A percentile compares a stretch with the other conserved stretches of the same genome.
phyloP scores from a whole-genome alignment of 2,113 vertebrate genomes.

The Shinisaurus crocodilurus region DNA sequence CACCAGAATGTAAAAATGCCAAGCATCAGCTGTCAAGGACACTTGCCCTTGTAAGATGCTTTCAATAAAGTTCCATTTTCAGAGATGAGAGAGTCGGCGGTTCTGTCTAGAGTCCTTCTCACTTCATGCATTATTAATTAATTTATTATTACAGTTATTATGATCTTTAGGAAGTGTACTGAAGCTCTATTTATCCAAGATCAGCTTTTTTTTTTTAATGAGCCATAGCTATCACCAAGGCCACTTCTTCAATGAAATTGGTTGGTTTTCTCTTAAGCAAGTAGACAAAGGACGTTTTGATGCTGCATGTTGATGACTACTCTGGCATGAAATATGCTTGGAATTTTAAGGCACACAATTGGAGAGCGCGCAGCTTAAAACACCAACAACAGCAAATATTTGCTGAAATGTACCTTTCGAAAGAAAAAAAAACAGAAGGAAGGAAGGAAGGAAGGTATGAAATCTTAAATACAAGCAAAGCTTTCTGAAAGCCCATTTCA shows the following conservation, averaged over 20 bases:
- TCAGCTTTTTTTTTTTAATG: conserved; percentile 64
- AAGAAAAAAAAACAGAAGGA: not conserved
- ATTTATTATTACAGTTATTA: conserved; percentile 72
- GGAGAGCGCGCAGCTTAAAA: not conserved
- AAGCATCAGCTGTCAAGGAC: conserved; percentile 54
- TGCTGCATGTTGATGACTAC: conserved; percentile 7
- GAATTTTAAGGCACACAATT: conserved; percentile 48
- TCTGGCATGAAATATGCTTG: not conserved
- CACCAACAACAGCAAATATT: conserved; percentile 18
- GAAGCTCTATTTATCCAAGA: conserved; percentile 65
- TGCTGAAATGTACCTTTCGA: not conserved
- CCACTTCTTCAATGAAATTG: conserved; percentile 38
- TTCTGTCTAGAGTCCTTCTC: conserved; percentile 38
- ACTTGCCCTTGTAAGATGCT: conserved; percentile 51
- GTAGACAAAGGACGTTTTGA: conserved; percentile 19
- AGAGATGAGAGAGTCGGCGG: conserved; percentile 55
- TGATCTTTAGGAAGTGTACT: conserved; percentile 65
- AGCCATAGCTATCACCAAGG: conserved; percentile 51
- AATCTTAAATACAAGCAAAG: conserved; percentile 14
- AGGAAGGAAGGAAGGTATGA: not conserved
- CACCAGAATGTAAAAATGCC: conserved; percentile 18
- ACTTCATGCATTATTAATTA: conserved; percentile 70
- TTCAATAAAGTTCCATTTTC: conserved; percentile 53
- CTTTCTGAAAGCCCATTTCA: conserved; percentile 1
- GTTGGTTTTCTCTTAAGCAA: conserved; percentile 36